Conservation (phyloP, 2,888 invertebrate species). For the Alloscopus bannaensis region DNA sequence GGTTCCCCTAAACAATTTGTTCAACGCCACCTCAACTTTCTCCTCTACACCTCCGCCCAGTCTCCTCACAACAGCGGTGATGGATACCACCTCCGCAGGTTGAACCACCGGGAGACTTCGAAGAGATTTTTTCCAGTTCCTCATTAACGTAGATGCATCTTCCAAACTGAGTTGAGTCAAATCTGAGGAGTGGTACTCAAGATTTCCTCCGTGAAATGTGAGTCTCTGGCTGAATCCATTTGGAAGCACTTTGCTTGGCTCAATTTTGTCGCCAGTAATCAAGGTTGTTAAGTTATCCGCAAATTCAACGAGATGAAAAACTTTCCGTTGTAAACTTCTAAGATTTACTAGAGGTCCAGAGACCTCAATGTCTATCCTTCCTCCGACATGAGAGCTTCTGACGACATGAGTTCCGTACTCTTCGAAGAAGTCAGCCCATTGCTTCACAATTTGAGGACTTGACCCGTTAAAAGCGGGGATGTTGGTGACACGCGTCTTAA, state of each 20-base stretch:
- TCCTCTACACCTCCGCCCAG: conserved; percentile 19
- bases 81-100: conserved; percentile 33
- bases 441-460: conserved; percentile 9
- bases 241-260: neutral
- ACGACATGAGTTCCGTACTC: conserved; percentile 55
- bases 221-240: neutral
- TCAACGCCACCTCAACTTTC: conserved; percentile 32
- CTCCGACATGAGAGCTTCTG: conserved; percentile 23
- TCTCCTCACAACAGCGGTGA: conserved; percentile 32
- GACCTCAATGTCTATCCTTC: conserved; percentile 5
- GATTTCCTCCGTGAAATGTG: conserved; percentile 50
- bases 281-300: neutral
- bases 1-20: conserved; percentile 28
- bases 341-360: neutral
- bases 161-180: conserved; percentile 41
- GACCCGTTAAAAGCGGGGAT: conserved; percentile 30
- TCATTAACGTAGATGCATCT: conserved; percentile 21
- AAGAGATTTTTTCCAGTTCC: conserved; percentile 58
- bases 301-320: neutral
- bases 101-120: conserved; percentile 37
- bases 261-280: neutral
- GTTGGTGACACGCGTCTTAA: neutral
- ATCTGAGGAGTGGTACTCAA: conserved; percentile 38
- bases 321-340: neutral
- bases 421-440: conserved; percentile 43